Conservation (phyloP, 2,113 vertebrate genomes). For the Galemys pyrenaicus region DNA sequence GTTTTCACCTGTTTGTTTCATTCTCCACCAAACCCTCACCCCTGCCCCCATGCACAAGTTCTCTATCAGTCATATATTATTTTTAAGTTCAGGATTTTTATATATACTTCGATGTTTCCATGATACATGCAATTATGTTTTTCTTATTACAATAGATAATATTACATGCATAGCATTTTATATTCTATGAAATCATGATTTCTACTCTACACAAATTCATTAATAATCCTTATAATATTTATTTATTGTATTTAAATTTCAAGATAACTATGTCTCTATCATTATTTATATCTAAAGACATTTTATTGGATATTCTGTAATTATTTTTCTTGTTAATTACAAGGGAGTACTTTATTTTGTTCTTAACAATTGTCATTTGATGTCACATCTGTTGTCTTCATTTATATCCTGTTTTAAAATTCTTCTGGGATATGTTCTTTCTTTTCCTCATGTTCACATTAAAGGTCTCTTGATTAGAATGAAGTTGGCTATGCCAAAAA, state of each 20-base stretch:
- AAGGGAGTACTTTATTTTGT: neutral
- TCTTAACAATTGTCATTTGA: neutral
- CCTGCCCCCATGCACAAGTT: too few species aligned
- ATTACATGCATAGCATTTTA: neutral
- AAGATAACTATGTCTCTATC: neutral
- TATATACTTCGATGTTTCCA: neutral
- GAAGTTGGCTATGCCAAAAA: neutral
- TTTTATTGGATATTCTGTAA: neutral
- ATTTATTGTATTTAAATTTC: neutral
- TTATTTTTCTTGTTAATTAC: neutral
- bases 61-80: neutral
- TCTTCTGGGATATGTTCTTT: neutral
- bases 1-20: neutral
- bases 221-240: neutral
- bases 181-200: neutral
- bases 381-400: neutral
- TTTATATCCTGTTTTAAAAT: neutral
- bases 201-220: neutral
- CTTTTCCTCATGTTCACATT: neutral
- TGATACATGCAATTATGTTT: neutral
- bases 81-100: neutral
- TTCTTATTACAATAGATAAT: neutral
- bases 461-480: neutral
- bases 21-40: rapidly evolving
- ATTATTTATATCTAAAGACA: neutral